Evolutionary conservation across 1,140 invertebrate species (phyloP), one percentile per base, ranked within the genome.

Genomic region (Lasioglossum baleicum): DNA sequence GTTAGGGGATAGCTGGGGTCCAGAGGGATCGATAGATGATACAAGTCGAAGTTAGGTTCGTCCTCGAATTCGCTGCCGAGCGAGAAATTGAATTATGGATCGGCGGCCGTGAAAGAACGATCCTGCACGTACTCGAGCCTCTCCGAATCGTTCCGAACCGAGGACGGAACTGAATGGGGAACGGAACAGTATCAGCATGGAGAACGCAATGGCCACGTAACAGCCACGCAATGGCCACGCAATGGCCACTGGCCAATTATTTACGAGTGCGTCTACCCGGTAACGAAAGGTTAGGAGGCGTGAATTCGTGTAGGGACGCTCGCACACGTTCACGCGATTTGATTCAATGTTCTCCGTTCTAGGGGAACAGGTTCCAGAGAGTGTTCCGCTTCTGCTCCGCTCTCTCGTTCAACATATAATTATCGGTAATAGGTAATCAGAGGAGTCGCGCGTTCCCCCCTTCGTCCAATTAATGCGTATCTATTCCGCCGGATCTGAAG

Each of bases 391-490:
- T 26, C 66, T 42, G 35, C 35, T 64, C 80, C 60, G 65, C n/a
- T 71, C 83, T 69, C 71, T 48, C 51, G 65, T 72, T 86, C 75
- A 87, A 80, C 84, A 78, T 87, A 82, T 88, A 84, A 88, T 86
- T 86, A 88, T 67, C 51, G 73, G 66, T 82, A 83, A 85, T 87
- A 81, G 83, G 58, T 81, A 86, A 88, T 88, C 86, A 75, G 58
- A 51, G 67, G 70, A 79, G 66, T 63, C 15, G 66, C 58, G 22
- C 74, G 42, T 61, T 51, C 56, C 35, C 35, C 35, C 35, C 72
- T 44, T n/a, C 71, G 42, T 78, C 13, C 80, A 85, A 85, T 86
- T 82, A 86, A 86, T 70, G 58, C 68, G 58, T 85, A 86, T 86
- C 80, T 85, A 83, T 85, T 85, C 74, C 11, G 56, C 7, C 58